Percentiles rank a stretch among this genome's conserved stretches.
Conservation (phyloP, 2,113 vertebrate species). For the Oxyruncus cristatus region DNA sequence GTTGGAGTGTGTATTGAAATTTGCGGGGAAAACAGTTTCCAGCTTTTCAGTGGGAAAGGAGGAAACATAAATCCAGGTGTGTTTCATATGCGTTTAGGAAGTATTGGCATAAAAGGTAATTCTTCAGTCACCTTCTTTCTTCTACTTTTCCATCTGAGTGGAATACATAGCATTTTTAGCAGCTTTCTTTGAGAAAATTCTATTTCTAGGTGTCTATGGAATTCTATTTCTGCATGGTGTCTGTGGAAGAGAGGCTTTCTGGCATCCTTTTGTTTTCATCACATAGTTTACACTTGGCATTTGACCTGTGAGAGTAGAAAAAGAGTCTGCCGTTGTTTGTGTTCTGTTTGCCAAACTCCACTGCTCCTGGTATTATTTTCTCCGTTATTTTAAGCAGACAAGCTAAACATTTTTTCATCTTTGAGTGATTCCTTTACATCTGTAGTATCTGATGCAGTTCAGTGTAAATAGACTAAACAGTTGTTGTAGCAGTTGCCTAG, state of each 20-base stretch:
- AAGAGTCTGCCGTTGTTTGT: not conserved
- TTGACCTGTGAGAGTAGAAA: conserved; percentile 51
- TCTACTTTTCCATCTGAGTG: not conserved
- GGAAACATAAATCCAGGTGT: not conserved
- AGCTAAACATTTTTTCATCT: conserved; percentile 30
- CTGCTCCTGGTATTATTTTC: not conserved
- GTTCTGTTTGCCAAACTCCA: not conserved
- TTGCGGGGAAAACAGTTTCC: not conserved
- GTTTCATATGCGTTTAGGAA: conserved; percentile 27
- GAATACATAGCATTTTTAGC: not conserved
- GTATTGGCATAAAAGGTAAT: not conserved
- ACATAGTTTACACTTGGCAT: conserved; percentile 37
- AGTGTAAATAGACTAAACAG: not conserved
- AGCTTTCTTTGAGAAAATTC: conserved; percentile 26
- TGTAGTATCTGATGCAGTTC: not conserved
- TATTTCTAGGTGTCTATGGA: not conserved
- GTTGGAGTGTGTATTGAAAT: not conserved
- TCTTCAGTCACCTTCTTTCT: conserved; percentile 22
- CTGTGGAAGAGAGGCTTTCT: not conserved
- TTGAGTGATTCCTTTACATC: conserved; percentile 4
- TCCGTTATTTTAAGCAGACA: conserved; percentile 25
- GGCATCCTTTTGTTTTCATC: conserved; percentile 53
- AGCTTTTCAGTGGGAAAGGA: not conserved
- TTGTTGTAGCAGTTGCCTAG: not conserved
- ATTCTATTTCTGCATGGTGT: not conserved